A percentile compares a stretch with the other conserved stretches of the same genome.
Evolutionary conservation across 2,888 invertebrate species (phyloP).

Genomic region (Microplitis deprimator): DNA sequence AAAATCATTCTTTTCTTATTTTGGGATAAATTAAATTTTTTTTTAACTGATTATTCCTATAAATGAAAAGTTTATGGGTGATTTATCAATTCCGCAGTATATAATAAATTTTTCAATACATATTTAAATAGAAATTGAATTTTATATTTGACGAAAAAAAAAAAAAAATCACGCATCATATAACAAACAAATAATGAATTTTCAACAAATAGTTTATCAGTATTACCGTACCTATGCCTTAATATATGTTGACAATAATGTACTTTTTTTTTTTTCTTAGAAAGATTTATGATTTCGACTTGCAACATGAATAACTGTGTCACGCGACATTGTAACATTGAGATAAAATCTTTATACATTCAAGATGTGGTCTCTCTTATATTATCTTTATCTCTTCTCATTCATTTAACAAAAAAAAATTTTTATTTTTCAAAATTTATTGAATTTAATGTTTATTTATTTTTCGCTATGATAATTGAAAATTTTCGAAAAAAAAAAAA

Average conservation of each 20-base stretch:
- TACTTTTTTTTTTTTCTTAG: conserved; percentile 59
- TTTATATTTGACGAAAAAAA: too few species aligned
- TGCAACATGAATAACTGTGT: conserved; percentile 61
- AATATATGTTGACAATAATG: conserved; percentile 66
- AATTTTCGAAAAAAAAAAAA: too few species aligned
- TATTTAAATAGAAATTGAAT: too few species aligned
- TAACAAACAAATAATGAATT: not conserved
- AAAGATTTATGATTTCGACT: conserved; percentile 63
- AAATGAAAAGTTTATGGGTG: too few species aligned
- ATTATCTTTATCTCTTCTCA: conserved; percentile 12
- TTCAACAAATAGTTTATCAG: not conserved
- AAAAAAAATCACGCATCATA: not conserved
- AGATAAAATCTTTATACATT: conserved; percentile 45
- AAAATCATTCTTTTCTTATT: too few species aligned
- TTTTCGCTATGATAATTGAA: not conserved
- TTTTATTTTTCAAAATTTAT: not conserved
- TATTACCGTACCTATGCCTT: conserved; percentile 49
- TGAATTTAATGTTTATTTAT: not conserved
- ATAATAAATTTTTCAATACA: too few species aligned
- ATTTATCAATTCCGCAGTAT: too few species aligned
- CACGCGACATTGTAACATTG: conserved; percentile 51
- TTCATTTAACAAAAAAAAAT: not conserved
- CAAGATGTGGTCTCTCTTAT: conserved; percentile 21
- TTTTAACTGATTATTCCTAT: too few species aligned
- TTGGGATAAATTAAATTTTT: too few species aligned